phyloP scores from a whole-genome alignment of 2,888 invertebrate genomes.

The Dynastes maya region DNA sequence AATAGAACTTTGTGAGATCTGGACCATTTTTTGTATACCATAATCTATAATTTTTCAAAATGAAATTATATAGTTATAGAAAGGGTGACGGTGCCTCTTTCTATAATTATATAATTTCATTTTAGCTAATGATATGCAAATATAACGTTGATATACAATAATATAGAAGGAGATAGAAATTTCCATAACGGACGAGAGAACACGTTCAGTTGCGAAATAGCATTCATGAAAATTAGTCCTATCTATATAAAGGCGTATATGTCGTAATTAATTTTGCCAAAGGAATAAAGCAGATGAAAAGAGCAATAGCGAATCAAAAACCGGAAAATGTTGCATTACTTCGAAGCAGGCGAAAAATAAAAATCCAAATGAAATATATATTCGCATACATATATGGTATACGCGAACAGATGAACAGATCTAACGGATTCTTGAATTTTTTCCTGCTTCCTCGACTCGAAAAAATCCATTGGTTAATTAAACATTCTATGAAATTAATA shows the following conservation, averaged over 20 bases:
- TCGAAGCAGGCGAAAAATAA: neutral
- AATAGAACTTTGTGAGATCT: no score
- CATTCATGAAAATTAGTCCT: neutral
- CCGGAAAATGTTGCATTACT: conserved; percentile 1
- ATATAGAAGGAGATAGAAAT: no score
- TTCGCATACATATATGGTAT: conserved; percentile 14
- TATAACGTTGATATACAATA: no score
- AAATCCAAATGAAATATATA: conserved; percentile 16
- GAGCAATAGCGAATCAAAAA: neutral
- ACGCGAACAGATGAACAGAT: neutral
- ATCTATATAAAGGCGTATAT: neutral
- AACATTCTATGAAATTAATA: conserved; percentile 59
- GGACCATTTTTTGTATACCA: no score
- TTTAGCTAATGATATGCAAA: no score
- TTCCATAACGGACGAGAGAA: no score
- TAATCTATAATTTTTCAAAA: no score
- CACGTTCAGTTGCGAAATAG: no score
- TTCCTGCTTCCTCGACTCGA: conserved; percentile 12
- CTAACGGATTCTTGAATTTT: conserved; percentile 1
- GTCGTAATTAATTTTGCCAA: neutral
- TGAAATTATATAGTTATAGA: no score
- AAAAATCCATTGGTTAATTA: conserved; percentile 55
- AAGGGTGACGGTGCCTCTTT: no score
- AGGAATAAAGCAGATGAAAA: neutral
- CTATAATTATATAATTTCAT: no score